phyloP scores from a whole-genome alignment of 2,888 invertebrate genomes.

The Tromatobia lineatoria region DNA sequence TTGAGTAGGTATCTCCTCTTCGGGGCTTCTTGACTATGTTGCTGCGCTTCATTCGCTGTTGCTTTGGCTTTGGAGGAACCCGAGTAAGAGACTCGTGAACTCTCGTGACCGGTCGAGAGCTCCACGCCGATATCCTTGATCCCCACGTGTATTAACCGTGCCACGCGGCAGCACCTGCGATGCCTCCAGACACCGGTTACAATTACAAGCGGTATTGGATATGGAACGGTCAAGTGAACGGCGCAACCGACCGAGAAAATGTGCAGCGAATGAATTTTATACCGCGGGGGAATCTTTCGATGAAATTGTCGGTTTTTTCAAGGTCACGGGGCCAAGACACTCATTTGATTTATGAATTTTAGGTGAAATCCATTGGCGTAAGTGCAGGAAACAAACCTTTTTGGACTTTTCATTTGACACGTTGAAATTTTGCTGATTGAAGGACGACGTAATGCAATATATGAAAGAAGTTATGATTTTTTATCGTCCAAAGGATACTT shows the following conservation, averaged over 20 bases:
- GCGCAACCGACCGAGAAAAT: constrained; percentile 7
- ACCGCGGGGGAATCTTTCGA: constrained; percentile 7
- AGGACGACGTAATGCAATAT: no score
- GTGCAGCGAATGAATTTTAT: constrained; percentile 12
- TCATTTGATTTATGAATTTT: constrained; percentile 4
- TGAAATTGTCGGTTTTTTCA: background rate
- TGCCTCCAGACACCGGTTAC: constrained; percentile 55
- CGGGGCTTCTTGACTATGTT: constrained; percentile 36
- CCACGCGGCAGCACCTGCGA: constrained; percentile 60
- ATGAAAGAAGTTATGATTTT: no score
- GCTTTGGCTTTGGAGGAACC: constrained; percentile 39
- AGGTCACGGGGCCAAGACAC: background rate
- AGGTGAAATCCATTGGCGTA: no score
- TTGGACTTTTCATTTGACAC: no score
- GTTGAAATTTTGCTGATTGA: no score
- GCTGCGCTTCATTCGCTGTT: constrained; percentile 1
- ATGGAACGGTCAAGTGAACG: constrained; percentile 27
- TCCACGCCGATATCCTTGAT: constrained; percentile 54
- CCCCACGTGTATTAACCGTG: constrained; percentile 48
- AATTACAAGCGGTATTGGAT: constrained; percentile 54
- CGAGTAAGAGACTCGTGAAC: constrained; percentile 60
- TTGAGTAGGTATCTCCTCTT: constrained; percentile 34
- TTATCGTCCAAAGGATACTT: no score
- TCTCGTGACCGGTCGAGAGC: constrained; percentile 62
- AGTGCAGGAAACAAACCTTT: no score